These are phyloP conservation scores for Dolichomitus sp. DNA, from an alignment of 2,888 invertebrate species.

Conservation along the genomic window DNA sequence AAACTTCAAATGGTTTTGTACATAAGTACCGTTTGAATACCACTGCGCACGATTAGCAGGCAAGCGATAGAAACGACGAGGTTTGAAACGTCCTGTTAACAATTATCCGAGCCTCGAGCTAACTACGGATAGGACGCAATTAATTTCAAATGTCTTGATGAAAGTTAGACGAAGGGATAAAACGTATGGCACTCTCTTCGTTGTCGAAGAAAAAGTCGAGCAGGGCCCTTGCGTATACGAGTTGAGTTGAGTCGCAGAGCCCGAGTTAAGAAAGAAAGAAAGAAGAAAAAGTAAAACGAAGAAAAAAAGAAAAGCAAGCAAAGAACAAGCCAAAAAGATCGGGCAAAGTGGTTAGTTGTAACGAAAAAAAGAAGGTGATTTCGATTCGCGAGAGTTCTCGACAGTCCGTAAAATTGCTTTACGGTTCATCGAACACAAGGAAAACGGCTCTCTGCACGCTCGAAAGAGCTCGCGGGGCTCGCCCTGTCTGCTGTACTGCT, in stretches of 20 bases:
- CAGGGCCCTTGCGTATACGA: slow-evolving; percentile 31
- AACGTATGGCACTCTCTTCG: slow-evolving; percentile 17
- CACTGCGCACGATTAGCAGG: slow-evolving; percentile 28
- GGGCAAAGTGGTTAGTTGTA: slow-evolving; percentile 68
- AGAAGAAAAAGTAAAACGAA: slow-evolving; percentile 44
- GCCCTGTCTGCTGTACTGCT: slow-evolving; percentile 63
- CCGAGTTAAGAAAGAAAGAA: slow-evolving; percentile 48
- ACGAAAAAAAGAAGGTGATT: slow-evolving; percentile 64
- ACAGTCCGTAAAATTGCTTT: slow-evolving; percentile 74
- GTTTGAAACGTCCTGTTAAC: slow-evolving; percentile 40
- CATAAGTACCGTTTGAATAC: slow-evolving; percentile 30
- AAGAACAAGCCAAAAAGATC: slow-evolving; percentile 58
- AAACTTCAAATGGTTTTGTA: slow-evolving; percentile 6
- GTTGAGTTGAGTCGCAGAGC: slow-evolving; percentile 38
- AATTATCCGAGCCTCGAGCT: slow-evolving; percentile 19
- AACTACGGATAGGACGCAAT: not conserved
- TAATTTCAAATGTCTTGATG: slow-evolving; percentile 42
- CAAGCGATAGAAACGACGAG: slow-evolving; percentile 9
- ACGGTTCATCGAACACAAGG: slow-evolving; percentile 73
- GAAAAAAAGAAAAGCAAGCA: slow-evolving; percentile 2
- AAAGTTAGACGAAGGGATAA: slow-evolving; percentile 31
- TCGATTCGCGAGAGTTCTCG: slow-evolving; percentile 73
- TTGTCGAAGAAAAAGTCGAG: slow-evolving; percentile 35
- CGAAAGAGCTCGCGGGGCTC: slow-evolving; percentile 68
- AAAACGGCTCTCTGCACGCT: slow-evolving; percentile 72